Base-by-base conservation (phyloP, 2,888 invertebrate genomes). In the Alloscopus bannaensis region DNA sequence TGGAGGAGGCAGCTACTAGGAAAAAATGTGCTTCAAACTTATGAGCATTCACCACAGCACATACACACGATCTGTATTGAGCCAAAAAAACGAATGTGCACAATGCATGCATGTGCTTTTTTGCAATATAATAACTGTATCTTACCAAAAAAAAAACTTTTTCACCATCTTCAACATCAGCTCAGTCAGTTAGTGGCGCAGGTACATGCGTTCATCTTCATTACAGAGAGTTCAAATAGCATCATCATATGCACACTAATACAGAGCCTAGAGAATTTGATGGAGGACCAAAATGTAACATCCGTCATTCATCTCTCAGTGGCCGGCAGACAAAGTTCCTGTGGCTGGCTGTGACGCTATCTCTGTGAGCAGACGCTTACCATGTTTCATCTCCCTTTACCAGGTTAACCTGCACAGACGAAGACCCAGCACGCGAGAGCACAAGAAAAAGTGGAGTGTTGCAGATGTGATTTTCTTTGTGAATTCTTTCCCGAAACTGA, bases 241-340 rank as follows among this genome's bases (percentile, higher is more conserved):
- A 29, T 28, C 29, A n/a, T 20, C 13, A 62, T 3, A 22, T 6
- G 24, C 47, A 64, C 26, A n/a, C 29, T 18, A 28, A 18, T 45
- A 47, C 22, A 52, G 36, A 52, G 22, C 31, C 29, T 55, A 40
- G 1, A 18, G 24, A 45, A 18, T 31, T 45, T 60, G 59, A 60
- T 60, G 66, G 29, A 42, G 68, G 59, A 75, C 75, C 59, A 59
- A 75, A 75, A 75, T 68, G 29, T 60, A 45, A 45, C 68, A 75
- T 66, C 75, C 66, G 60, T 68, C 75, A 75, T 68, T 75, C 75
- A 60, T 75, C 60, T 50, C 22, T 60, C 40, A 68, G 66, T 68
- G 75, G 75, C 75, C 75, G 75, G 75, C 60, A 75, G 66, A 75
- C 66, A 42, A 75, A 73, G 73, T 52, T 73, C 57, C 65, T 65